Conservation (phyloP, 1,140 invertebrate genomes). For the Bemisia tabaci region DNA sequence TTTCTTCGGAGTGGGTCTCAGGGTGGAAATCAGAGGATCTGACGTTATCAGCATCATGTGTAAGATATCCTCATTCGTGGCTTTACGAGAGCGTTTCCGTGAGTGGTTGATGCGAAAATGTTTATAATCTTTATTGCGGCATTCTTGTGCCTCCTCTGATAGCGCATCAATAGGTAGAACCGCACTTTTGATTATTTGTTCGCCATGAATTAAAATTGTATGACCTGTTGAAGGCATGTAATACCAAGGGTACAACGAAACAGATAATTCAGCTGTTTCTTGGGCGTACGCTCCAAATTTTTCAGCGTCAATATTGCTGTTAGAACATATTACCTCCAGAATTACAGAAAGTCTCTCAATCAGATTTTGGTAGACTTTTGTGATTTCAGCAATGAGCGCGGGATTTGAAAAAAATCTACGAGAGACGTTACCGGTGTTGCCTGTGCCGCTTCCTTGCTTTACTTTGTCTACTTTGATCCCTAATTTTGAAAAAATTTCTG, state of each 20-base stretch:
- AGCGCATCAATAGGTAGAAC: conserved; percentile 19
- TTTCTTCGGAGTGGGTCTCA: conserved; percentile 2
- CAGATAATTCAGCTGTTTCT: conserved; percentile 20
- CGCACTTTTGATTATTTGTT: conserved; percentile 20
- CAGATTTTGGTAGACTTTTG: conserved; percentile 26
- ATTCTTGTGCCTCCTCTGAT: conserved; percentile 22
- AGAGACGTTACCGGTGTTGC: conserved; percentile 30
- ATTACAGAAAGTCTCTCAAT: conserved; percentile 26
- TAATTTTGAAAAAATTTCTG: conserved; percentile 10
- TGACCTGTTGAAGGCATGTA: conserved; percentile 24
- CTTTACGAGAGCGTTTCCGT: conserved; percentile 13
- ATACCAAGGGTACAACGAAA: conserved; percentile 24
- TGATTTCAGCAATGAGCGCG: conserved; percentile 25
- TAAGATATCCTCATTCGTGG: conserved; percentile 12
- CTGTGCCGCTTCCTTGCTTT: conserved; percentile 22
- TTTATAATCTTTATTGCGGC: conserved; percentile 20
- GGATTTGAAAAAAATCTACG: conserved; percentile 27
- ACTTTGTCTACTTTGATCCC: conserved; percentile 18
- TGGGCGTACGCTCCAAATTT: conserved; percentile 20
- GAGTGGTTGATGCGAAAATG: conserved; percentile 16
- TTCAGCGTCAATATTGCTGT: conserved; percentile 18
- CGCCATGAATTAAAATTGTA: conserved; percentile 27
- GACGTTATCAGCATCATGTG: conserved; percentile 7
- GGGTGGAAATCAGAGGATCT: conserved; percentile 5
- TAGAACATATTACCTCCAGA: conserved; percentile 23